Base-by-base conservation (phyloP, 2,113 vertebrate species). In the Tachuris rubrigastra region DNA sequence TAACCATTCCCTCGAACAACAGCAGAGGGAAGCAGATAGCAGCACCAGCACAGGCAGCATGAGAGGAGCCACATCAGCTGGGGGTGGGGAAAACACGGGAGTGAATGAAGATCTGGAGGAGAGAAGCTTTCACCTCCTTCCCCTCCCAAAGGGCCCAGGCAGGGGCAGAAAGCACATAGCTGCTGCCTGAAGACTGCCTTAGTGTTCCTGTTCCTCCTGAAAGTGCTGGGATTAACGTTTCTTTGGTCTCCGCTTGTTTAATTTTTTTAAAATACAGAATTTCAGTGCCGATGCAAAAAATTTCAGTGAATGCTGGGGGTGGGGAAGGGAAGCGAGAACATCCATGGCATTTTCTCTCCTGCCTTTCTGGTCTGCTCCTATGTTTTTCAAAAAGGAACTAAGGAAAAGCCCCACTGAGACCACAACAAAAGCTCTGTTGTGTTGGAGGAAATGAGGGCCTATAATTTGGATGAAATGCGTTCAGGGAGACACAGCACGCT, bases 1-100 rank as follows among this genome's bases (percentile, higher is more conserved):
- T 78, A 76, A 87, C 82, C 81, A 71, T 95, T 91, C 93, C 91
- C 82, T 90, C 90, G 53, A 76, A 93, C 77, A 97, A 95, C 96
- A 91, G 88, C 92, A 97, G 94, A 96, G 91, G 95, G 96, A 96
- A 93, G 92, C 93, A 95, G 86, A 94, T 52, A 91, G 90, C 95
- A 95, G 80, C 85, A 91, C 66, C 89, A 93, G 83, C 56, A 68
- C 1, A 69, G 47, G 47, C 65, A n/a, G 63, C 46, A 35, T 5
- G 68, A 50, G 74, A 62, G 46, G 35, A 63, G 93, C 58, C 95
- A 90, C 86, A 94, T 90, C 88, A 94, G 86, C 90, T 93, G 83
- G 86, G 85, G 93, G 90, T 60, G 90, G 83, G 90, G 86, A 92
- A 90, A 90, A 83, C 74, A 72, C 44, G 66, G 79, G 56, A 90